phyloP scores from a whole-genome alignment of 2,113 vertebrate species.

The Cebidichthys violaceus region DNA sequence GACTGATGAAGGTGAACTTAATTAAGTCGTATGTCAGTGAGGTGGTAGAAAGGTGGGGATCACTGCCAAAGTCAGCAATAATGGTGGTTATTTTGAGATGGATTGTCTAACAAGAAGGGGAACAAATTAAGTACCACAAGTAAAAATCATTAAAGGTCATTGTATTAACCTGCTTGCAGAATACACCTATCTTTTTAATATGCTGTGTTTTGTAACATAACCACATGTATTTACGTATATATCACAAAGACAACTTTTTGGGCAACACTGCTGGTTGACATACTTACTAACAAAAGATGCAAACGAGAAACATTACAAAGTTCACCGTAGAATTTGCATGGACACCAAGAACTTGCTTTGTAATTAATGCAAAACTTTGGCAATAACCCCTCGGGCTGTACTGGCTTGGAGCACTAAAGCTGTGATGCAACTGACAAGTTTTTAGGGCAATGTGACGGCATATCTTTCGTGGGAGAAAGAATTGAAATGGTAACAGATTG shows the following conservation, averaged over 20 bases:
- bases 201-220: not conserved
- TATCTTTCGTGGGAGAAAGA: slow-evolving; percentile 49
- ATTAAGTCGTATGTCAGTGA: slow-evolving; percentile 59
- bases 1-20: slow-evolving; percentile 59
- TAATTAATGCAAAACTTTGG: slow-evolving; percentile 72
- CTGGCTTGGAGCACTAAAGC: slow-evolving; percentile 65
- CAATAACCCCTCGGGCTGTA: slow-evolving; percentile 58
- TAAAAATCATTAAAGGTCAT: not conserved
- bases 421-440: slow-evolving; percentile 74
- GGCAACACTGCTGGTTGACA: slow-evolving; percentile 10
- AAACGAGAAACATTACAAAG: slow-evolving; percentile 29
- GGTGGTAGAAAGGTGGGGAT: slow-evolving; percentile 15
- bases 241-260: not conserved
- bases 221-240: not conserved
- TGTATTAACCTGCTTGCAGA: not conserved
- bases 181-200: not conserved
- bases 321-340: slow-evolving; percentile 43
- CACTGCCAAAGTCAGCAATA: slow-evolving; percentile 32
- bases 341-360: slow-evolving; percentile 66
- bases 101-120: slow-evolving; percentile 25
- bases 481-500: slow-evolving; percentile 40
- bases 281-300: slow-evolving; percentile 25
- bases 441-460: slow-evolving; percentile 65
- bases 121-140: slow-evolving; percentile 21
- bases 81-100: slow-evolving; percentile 32